A percentile compares a stretch with the other conserved stretches of the same genome.
These are phyloP conservation scores for Megamerina dolium DNA, from an alignment of 2,888 invertebrate genomes.

Conservation along the genomic window DNA sequence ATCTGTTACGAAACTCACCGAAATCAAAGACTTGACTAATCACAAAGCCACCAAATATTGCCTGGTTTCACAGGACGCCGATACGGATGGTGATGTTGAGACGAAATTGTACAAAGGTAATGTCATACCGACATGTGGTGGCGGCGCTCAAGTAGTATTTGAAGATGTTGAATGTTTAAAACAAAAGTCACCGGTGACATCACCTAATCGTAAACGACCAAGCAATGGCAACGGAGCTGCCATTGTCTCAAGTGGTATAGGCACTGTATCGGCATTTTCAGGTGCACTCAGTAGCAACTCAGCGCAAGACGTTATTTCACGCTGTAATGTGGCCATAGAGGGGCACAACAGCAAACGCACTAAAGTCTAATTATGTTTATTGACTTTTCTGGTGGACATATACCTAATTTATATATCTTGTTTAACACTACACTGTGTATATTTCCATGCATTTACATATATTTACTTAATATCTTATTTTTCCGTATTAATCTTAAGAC, in stretches of 20 bases:
- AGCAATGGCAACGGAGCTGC: conserved; percentile 28
- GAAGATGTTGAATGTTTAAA: conserved; percentile 87
- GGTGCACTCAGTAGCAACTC: conserved; percentile 30
- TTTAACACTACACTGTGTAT: too few relatives aligned
- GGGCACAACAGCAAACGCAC: conserved; percentile 47
- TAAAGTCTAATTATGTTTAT: conserved; percentile 39
- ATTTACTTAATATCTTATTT: too few relatives aligned
- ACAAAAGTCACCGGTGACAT: conserved; percentile 67
- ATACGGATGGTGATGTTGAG: conserved; percentile 86
- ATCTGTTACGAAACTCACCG: conserved; percentile 75
- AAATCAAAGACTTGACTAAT: conserved; percentile 69
- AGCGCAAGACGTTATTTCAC: conserved; percentile 39
- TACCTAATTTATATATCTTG: too few relatives aligned
- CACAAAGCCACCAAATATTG: conserved; percentile 78
- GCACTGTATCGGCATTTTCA: conserved; percentile 21
- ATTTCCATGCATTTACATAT: too few relatives aligned
- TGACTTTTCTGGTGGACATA: too few relatives aligned
- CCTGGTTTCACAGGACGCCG: conserved; percentile 85
- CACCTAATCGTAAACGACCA: conserved; percentile 48
- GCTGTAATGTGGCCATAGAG: conserved; percentile 48
- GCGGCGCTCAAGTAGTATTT: conserved; percentile 93
- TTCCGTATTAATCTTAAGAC: too few relatives aligned
- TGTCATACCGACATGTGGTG: conserved; percentile 87
- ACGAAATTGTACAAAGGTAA: conserved; percentile 92
- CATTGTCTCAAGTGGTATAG: conserved; percentile 19